Percentiles rank a stretch among this genome's conserved stretches.
Conservation (phyloP, 2,113 vertebrate genomes). For the Thunnus maccoyii region DNA sequence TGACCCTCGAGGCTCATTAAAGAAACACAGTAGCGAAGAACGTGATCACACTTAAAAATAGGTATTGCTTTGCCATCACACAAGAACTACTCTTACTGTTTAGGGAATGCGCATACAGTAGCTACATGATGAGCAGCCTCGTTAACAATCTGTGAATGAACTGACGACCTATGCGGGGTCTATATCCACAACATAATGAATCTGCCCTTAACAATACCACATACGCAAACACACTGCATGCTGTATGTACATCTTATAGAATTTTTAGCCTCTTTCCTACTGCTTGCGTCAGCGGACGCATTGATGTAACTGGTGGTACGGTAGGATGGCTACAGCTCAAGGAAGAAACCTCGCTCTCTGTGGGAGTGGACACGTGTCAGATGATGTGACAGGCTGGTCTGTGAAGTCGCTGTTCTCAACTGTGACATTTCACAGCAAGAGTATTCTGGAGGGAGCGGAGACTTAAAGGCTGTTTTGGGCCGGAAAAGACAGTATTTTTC, state of each 20-base stretch:
- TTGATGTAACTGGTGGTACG: slow-evolving; percentile 3
- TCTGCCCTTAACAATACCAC: slow-evolving; percentile 11
- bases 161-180: slow-evolving; percentile 4
- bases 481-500: slow-evolving; percentile 17
- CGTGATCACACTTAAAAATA: slow-evolving; percentile 43
- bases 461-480: slow-evolving; percentile 41
- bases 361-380: slow-evolving; percentile 55
- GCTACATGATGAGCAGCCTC: slow-evolving; percentile 40
- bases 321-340: slow-evolving; percentile 25
- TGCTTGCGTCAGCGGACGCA: slow-evolving; percentile 42
- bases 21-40: slow-evolving; percentile 46
- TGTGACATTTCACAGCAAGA: slow-evolving; percentile 35
- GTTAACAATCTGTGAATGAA: slow-evolving; percentile 54
- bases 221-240: slow-evolving; percentile 3
- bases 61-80: slow-evolving; percentile 36
- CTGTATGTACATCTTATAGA: slow-evolving; percentile 2
- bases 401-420: slow-evolving; percentile 51
- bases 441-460: slow-evolving; percentile 23
- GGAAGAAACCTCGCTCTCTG: slow-evolving; percentile 29
- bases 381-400: slow-evolving; percentile 58
- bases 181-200: slow-evolving; percentile 26
- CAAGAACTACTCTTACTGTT: neutral
- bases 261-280: neutral
- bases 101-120: slow-evolving; percentile 13
- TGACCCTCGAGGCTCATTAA: slow-evolving; percentile 74